These are phyloP conservation scores for Actenoides lindsayi DNA, from an alignment of 2,113 vertebrate species.

Conservation along the genomic window DNA sequence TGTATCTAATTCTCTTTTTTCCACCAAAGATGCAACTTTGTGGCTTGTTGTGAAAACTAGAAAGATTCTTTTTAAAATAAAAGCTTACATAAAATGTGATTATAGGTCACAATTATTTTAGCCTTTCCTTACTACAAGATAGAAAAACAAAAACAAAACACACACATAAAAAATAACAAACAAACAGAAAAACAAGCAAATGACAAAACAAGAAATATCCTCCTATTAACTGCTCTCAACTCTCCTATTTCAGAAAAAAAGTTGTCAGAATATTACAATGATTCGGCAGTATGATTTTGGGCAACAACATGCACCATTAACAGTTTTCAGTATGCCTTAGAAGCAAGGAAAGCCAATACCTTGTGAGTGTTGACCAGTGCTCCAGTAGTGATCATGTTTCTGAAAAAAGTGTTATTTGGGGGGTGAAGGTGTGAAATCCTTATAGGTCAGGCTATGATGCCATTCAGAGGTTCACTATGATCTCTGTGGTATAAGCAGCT, in stretches of 20 bases:
- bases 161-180: neutral
- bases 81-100: neutral
- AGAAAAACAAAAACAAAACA: neutral
- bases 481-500: neutral
- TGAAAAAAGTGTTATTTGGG: accelerated
- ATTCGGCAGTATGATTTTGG: neutral
- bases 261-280: accelerated
- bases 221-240: neutral
- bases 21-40: neutral
- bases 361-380: accelerated
- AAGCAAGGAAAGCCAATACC: neutral
- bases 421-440: accelerated
- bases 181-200: neutral
- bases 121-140: neutral
- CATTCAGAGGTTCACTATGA: neutral
- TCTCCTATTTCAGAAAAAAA: accelerated
- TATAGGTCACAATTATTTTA: neutral
- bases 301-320: neutral
- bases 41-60: neutral
- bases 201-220: neutral
- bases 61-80: neutral
- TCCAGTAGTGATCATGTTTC: neutral
- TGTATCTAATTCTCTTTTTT: neutral
- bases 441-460: accelerated
- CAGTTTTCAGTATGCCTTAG: neutral